Percentiles rank a stretch among this genome's conserved stretches.
Conservation (phyloP, 2,797 vertebrate genomes). For the Arrhamphus sclerolepis region DNA sequence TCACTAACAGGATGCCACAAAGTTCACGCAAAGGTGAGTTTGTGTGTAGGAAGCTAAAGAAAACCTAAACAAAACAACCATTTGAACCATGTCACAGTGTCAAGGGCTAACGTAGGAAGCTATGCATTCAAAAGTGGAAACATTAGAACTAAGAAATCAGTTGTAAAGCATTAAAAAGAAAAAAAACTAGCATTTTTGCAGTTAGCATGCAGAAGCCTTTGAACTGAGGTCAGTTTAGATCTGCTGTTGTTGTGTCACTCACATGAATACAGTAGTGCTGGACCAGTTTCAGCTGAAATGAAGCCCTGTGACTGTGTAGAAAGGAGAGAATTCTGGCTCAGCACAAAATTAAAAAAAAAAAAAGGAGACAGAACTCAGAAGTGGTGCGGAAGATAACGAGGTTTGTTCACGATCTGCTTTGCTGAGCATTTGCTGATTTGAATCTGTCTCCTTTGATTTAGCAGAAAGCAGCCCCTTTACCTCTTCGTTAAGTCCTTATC, state of each 20-base stretch:
- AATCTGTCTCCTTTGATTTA: conserved; percentile 62
- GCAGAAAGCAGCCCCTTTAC: conserved; percentile 58
- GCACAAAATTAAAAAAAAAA: conserved; percentile 21
- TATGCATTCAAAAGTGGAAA: conserved; percentile 5
- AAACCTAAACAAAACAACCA: conserved; percentile 6
- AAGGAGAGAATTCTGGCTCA: conserved; percentile 14
- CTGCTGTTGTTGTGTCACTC: no score
- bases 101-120: conserved; percentile 28
- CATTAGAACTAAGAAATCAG: background rate
- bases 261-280: no score
- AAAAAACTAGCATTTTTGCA: background rate
- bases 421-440: conserved; percentile 57
- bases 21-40: conserved; percentile 8
- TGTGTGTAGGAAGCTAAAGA: conserved; percentile 25
- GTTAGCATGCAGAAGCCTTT: background rate
- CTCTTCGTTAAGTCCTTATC: conserved; percentile 74
- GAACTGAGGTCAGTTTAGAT: conserved; percentile 3
- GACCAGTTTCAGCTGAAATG: background rate
- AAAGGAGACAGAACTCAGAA: background rate
- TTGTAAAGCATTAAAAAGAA: background rate
- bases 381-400: conserved; percentile 49
- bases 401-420: conserved; percentile 45
- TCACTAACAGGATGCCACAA: background rate
- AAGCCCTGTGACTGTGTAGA: background rate
- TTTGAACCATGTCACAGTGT: conserved; percentile 34